phyloP scores from a whole-genome alignment of 2,888 invertebrate species.

The Nephrotoma guestfalica region DNA sequence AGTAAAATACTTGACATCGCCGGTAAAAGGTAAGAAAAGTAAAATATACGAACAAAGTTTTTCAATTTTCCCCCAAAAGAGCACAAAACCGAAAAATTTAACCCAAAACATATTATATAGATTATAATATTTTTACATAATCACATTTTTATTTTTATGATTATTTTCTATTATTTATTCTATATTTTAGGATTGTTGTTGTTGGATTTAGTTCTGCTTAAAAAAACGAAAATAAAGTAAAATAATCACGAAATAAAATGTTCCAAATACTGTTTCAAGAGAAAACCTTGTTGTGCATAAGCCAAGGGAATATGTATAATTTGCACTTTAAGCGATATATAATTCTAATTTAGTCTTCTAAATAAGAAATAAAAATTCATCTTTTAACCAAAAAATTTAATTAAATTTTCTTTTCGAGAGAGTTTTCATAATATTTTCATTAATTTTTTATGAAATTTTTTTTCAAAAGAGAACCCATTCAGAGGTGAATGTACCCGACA shows the following conservation, averaged over 20 bases:
- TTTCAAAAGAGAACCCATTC: background rate
- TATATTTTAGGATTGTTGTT: background rate
- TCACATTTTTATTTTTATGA: background rate
- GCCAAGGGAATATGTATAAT: background rate
- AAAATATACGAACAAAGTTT: background rate
- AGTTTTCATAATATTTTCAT: background rate
- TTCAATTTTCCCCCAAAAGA: background rate
- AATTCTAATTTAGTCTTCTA: background rate
- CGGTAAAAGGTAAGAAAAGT: conserved; percentile 16
- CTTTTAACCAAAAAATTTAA: background rate
- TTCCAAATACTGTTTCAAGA: background rate
- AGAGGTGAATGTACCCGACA: background rate
- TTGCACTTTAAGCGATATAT: background rate
- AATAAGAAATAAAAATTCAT: background rate
- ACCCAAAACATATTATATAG: background rate
- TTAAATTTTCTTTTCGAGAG: background rate
- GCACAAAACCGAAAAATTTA: background rate
- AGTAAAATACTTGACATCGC: conserved; percentile 18
- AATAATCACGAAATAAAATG: background rate
- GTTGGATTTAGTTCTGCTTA: background rate
- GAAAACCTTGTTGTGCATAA: background rate
- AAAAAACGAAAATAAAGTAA: background rate
- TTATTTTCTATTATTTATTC: background rate
- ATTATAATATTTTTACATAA: background rate
- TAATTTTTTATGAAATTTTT: background rate